A percentile compares a stretch with the other conserved stretches of the same genome.
Evolutionary conservation across 2,888 invertebrate genomes (phyloP).

Genomic region (Lycaena phlaeas): DNA sequence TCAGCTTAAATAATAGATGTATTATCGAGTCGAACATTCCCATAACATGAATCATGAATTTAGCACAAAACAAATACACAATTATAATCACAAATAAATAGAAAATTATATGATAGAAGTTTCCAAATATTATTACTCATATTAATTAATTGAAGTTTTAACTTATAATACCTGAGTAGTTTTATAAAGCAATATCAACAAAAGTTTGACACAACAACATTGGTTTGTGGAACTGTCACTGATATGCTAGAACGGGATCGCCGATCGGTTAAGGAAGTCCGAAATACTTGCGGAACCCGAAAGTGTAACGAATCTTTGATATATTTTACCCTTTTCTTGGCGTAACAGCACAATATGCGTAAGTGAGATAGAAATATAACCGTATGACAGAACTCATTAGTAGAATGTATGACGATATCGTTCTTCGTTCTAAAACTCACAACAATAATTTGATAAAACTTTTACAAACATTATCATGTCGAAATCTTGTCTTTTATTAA

Average conservation of each 20-base stretch:
- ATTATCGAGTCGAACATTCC: constrained; percentile 56
- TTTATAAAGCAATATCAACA: constrained; percentile 57
- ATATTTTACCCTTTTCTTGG: constrained; percentile 1
- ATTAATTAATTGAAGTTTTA: constrained; percentile 35
- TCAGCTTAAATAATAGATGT: constrained; percentile 39
- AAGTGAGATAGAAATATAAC: constrained; percentile 7
- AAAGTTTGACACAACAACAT: constrained; percentile 55
- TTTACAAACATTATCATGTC: too few species aligned
- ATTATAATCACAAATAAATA: constrained; percentile 24
- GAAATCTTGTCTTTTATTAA: too few species aligned
- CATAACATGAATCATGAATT: constrained; percentile 56
- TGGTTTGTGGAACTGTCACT: constrained; percentile 45
- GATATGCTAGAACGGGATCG: constrained; percentile 7
- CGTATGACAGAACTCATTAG: neutral
- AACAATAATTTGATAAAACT: too few species aligned
- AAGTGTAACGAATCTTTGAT: neutral
- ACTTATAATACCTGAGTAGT: constrained; percentile 33
- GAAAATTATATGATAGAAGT: constrained; percentile 21
- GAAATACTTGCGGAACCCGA: neutral
- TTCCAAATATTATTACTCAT: constrained; percentile 35
- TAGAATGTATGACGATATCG: constrained; percentile 8
- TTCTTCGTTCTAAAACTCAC: neutral
- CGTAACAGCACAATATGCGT: neutral
- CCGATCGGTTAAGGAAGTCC: neutral
- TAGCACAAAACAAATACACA: constrained; percentile 28